These are phyloP conservation scores for Onychorhynchus coronatus DNA, from an alignment of 2,113 vertebrate species.

Conservation along the genomic window DNA sequence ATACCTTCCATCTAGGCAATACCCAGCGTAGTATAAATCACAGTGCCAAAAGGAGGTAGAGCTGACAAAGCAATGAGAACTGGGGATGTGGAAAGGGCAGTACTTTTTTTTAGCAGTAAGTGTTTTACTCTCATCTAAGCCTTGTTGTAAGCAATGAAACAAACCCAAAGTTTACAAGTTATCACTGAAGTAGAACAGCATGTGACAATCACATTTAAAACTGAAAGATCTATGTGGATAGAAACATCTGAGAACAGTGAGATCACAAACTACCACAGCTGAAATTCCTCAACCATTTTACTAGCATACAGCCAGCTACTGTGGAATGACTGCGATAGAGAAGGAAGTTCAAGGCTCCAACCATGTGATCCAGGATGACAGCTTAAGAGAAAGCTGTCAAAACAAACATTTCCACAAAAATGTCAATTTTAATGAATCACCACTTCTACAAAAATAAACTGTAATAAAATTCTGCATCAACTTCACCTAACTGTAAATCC, in stretches of 20 bases:
- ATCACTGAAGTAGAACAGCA: neutral
- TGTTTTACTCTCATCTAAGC: neutral
- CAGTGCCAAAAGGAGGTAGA: neutral
- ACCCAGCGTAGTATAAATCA: neutral
- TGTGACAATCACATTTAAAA: neutral
- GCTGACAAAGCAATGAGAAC: neutral
- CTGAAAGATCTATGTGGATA: neutral
- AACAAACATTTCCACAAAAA: neutral
- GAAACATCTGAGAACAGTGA: neutral
- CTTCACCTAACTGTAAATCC: neutral
- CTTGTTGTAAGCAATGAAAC: neutral
- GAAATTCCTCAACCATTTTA: neutral
- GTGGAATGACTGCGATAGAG: neutral
- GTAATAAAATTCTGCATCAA: neutral
- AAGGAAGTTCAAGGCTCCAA: neutral
- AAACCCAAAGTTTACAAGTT: neutral
- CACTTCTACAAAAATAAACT: neutral
- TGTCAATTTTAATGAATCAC: neutral
- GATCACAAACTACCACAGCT: neutral
- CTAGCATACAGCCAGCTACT: neutral
- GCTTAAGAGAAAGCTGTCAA: neutral
- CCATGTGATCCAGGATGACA: neutral
- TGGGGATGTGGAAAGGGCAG: neutral
- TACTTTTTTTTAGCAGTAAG: neutral
- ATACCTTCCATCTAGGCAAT: neutral